Conservation (phyloP, 2,888 invertebrate species). For the Heliconius hortense region DNA sequence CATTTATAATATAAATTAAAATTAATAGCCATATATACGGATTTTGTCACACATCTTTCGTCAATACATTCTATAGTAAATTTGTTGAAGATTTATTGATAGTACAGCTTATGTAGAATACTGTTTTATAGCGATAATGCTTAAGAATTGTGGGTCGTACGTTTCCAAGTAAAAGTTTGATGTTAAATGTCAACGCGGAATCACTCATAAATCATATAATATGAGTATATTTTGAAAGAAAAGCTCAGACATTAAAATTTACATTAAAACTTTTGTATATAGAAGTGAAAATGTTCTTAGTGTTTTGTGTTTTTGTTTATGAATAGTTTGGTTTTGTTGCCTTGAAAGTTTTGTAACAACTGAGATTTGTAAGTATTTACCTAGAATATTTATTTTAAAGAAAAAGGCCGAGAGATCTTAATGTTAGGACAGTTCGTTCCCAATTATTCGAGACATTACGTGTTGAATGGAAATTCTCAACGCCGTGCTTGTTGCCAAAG, state of each 20-base stretch:
- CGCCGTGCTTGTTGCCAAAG: too few species aligned
- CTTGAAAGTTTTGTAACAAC: neutral
- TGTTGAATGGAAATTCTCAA: too few species aligned
- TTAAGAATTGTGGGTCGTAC: neutral
- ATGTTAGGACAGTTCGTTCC: too few species aligned
- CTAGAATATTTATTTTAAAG: neutral
- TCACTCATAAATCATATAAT: conserved; percentile 24
- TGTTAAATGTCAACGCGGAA: conserved; percentile 32
- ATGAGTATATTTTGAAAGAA: conserved; percentile 11
- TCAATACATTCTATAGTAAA: neutral
- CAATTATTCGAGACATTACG: too few species aligned
- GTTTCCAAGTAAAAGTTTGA: conserved; percentile 33
- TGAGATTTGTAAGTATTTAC: neutral
- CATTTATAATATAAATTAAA: neutral
- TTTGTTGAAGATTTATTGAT: neutral
- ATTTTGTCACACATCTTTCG: neutral
- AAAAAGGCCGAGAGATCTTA: neutral
- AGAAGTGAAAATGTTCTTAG: conserved; percentile 6
- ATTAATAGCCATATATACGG: neutral
- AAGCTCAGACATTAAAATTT: conserved; percentile 16
- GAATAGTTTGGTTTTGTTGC: neutral
- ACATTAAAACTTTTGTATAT: conserved; percentile 10
- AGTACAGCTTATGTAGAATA: neutral
- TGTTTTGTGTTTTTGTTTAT: neutral
- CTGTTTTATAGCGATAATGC: neutral